Evolutionary conservation across 1,140 invertebrate genomes (phyloP).

Genomic region (Lordiphosa collinella): DNA sequence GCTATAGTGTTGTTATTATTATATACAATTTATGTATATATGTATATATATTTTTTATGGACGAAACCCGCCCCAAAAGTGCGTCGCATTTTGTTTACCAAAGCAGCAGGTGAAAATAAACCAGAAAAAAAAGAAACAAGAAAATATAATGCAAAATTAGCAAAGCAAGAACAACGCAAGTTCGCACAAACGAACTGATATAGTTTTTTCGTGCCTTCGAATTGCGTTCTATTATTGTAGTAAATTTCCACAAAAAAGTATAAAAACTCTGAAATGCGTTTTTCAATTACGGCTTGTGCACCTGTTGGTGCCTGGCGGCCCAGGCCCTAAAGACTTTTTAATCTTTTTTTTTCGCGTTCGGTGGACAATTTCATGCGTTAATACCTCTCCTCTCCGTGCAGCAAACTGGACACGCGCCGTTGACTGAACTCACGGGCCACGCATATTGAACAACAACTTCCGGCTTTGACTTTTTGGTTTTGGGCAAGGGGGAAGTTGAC

Average conservation of each 20-base stretch:
- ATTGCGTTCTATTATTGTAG: slow-evolving; percentile 44
- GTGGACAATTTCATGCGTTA: slow-evolving; percentile 67
- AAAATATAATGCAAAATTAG: slow-evolving; percentile 37
- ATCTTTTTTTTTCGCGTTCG: slow-evolving; percentile 25
- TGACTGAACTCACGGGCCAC: slow-evolving; percentile 42
- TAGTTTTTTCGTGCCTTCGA: slow-evolving; percentile 12
- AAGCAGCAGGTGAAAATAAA: slow-evolving; percentile 25
- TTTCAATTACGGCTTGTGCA: slow-evolving; percentile 23
- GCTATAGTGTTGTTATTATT: slow-evolving; percentile 39
- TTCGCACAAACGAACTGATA: slow-evolving; percentile 3
- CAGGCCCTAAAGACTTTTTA: slow-evolving; percentile 58
- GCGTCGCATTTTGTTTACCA: slow-evolving; percentile 50
- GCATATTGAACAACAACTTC: slow-evolving; percentile 62
- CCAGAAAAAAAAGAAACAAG: slow-evolving; percentile 4
- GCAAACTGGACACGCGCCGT: slow-evolving; percentile 54
- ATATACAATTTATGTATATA: slow-evolving; percentile 8
- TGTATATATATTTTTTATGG: slow-evolving; percentile 14
- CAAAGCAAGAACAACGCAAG: slow-evolving; percentile 31
- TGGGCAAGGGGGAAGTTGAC: slow-evolving; percentile 10
- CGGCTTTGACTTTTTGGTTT: slow-evolving; percentile 2
- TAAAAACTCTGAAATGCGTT: slow-evolving; percentile 20
- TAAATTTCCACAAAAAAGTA: neutral
- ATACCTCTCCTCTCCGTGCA: slow-evolving; percentile 32
- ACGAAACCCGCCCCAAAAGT: slow-evolving; percentile 38
- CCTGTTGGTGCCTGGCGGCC: no score